Conservation (phyloP, 2,888 invertebrate genomes). For the Phlogophora meticulosa region DNA sequence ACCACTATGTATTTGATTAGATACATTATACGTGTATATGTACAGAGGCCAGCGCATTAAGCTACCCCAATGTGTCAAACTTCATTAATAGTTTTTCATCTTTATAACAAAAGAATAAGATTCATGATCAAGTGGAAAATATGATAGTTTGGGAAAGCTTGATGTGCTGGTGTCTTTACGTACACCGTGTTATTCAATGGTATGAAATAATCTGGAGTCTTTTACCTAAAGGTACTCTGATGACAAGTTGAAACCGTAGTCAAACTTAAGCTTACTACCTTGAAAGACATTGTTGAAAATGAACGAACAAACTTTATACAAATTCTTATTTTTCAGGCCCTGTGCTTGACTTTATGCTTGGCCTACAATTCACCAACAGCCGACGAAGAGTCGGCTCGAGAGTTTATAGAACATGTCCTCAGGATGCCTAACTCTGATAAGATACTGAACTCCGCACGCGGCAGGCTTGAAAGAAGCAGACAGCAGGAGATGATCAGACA, state of each 20-base stretch:
- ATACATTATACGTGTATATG: background rate
- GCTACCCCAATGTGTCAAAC: too few species aligned
- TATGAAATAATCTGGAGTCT: background rate
- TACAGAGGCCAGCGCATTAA: too few species aligned
- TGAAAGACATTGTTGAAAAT: too few species aligned
- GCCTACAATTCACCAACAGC: constrained; percentile 69
- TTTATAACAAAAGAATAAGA: too few species aligned
- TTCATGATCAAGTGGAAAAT: too few species aligned
- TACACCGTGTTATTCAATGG: background rate
- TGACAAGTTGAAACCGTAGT: background rate
- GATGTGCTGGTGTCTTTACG: too few species aligned
- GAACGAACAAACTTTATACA: background rate
- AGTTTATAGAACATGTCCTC: constrained; percentile 81
- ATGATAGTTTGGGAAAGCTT: too few species aligned
- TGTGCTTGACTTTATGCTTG: constrained; percentile 74
- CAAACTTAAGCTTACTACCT: background rate
- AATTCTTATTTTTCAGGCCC: constrained; percentile 66
- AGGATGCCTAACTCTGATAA: constrained; percentile 82
- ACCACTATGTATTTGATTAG: background rate
- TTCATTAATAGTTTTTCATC: too few species aligned
- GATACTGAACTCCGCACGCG: constrained; percentile 83
- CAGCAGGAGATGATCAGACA: constrained; percentile 70
- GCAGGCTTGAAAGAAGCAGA: constrained; percentile 77
- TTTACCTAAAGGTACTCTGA: too few species aligned
- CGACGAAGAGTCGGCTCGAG: constrained; percentile 77